phyloP scores from a whole-genome alignment of 2,113 vertebrate genomes.

The Odocoileus hemionus region DNA sequence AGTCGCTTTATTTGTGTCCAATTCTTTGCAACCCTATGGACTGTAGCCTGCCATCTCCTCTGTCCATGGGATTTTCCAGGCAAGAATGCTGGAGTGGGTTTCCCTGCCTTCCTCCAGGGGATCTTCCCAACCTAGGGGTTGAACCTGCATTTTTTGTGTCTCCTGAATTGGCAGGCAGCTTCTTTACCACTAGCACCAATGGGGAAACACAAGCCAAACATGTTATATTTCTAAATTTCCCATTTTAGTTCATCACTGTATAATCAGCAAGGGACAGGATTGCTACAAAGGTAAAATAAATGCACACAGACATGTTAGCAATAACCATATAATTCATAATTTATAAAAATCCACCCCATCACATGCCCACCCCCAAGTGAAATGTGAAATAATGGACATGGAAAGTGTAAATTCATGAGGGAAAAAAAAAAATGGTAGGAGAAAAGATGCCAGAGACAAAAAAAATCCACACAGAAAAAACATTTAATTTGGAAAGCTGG shows the following conservation, averaged over 20 bases:
- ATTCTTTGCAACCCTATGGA: background rate
- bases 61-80: background rate
- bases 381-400: background rate
- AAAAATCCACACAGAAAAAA: background rate
- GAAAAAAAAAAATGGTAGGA: background rate
- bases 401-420: background rate
- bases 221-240: background rate
- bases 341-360: background rate
- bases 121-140: background rate
- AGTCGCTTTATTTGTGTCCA: background rate
- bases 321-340: background rate
- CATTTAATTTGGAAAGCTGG: background rate
- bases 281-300: background rate
- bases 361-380: background rate
- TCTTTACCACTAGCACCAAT: background rate
- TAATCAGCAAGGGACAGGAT: background rate
- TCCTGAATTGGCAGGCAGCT: background rate
- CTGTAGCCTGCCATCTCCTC: accelerated
- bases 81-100: background rate
- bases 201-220: background rate
- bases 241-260: background rate
- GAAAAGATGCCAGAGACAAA: background rate
- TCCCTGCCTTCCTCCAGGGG: background rate
- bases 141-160: background rate
- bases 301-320: background rate